Evolutionary conservation across 2,888 invertebrate genomes (phyloP).

Genomic region (Orthonevra nobilis): DNA sequence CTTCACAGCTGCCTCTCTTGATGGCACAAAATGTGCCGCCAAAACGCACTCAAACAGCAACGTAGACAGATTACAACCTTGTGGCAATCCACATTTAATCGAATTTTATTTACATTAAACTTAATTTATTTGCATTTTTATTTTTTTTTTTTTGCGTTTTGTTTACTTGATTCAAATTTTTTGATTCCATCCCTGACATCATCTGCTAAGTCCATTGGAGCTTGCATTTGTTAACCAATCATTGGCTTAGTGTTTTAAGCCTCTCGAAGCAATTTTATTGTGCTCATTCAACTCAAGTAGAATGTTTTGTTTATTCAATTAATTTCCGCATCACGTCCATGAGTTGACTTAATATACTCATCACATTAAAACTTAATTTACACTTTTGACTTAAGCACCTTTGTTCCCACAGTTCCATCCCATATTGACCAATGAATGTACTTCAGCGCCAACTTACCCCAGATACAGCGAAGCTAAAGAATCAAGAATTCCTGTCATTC

Average conservation of each 20-base stretch:
- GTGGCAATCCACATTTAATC: no score
- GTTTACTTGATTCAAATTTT: background rate
- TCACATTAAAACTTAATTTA: background rate
- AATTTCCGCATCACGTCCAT: constrained; percentile 23
- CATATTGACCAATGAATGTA: no score
- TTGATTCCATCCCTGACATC: background rate
- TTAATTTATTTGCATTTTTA: no score
- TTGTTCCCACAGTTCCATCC: no score
- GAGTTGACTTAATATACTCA: background rate
- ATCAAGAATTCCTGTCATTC: background rate
- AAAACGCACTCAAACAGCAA: no score
- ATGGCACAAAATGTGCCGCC: no score
- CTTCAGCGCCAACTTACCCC: constrained; percentile 6
- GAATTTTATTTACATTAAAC: no score
- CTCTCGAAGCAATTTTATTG: background rate
- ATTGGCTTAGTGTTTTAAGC: background rate
- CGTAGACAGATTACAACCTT: no score
- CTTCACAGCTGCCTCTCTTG: no score
- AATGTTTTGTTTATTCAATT: background rate
- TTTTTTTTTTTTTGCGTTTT: no score
- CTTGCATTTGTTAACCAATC: background rate
- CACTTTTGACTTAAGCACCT: constrained; percentile 6
- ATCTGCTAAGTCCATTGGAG: background rate
- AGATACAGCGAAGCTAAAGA: background rate
- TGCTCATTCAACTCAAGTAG: background rate